Base-by-base conservation (phyloP, 1,140 invertebrate genomes). In the Sweltsa coloradensis region DNA sequence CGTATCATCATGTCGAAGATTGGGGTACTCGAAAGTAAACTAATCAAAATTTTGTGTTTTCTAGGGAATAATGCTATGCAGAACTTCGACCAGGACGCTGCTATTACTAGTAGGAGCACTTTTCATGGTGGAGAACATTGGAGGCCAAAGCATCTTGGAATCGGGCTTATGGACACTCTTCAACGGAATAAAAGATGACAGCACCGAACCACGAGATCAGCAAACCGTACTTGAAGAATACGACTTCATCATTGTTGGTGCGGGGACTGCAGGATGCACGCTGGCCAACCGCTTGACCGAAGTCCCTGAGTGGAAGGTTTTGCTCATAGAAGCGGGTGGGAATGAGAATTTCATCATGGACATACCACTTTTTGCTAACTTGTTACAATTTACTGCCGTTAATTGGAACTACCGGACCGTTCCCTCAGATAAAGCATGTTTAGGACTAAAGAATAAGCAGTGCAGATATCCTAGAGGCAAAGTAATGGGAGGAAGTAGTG, bases 391-490 rank as follows among this genome's bases (percentile, higher is more conserved):
- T 34, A 78, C 74, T 0, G 60, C 66, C 21, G 65, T 71, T 18
- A 81, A 85, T 60, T 84, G 81, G 83, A 69, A 69, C 31, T 83
- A 83, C 56, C 59, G 68, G 16, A 84, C 80, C 0, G 77, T 79
- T 43, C 74, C 74, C 2, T 89, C 94, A 61, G 75, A 80, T 5
- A 76, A 79, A 21, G 85, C 89, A 1, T 91, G 89, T 58, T 70
- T 88, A 14, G 81, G 76, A 0, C 79, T 88, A 48, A 74, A 74
- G 5, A 79, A 81, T 22, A 70, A 78, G 47, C 74, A 76, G 47
- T 89, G 84, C 61, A 82, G 79, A 54, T 89, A 85, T 85, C 84
- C 87, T 0, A 72, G 61, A 29, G 65, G 63, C 6, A 54, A 51
- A 36, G 53, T 52, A 6, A 43, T 66, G 52, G 75, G 76, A 9